phyloP scores from a whole-genome alignment of 2,888 invertebrate genomes.

The Netelia melanura region DNA sequence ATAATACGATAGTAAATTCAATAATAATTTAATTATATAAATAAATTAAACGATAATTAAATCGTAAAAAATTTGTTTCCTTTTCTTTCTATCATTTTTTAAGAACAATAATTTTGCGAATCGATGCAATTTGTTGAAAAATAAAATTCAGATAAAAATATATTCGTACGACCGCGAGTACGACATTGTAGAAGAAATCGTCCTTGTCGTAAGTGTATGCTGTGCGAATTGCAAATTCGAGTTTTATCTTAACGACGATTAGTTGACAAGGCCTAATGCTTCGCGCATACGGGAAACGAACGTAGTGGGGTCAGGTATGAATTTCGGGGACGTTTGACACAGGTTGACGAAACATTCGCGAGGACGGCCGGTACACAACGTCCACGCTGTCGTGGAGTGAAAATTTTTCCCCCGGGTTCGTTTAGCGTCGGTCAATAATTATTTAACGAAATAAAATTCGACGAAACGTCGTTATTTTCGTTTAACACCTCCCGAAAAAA shows the following conservation, averaged over 20 bases:
- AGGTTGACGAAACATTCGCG: too few species aligned
- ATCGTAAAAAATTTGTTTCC: not conserved
- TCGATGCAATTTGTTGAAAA: not conserved
- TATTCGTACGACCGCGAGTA: not conserved
- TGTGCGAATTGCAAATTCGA: conserved; percentile 45
- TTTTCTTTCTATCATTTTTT: not conserved
- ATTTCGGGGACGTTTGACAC: conserved; percentile 28
- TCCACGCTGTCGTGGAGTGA: too few species aligned
- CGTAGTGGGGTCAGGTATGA: conserved; percentile 20
- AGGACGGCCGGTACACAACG: too few species aligned
- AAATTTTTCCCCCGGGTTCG: too few species aligned
- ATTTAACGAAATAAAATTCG: too few species aligned
- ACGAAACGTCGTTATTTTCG: too few species aligned
- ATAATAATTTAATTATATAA: too few species aligned
- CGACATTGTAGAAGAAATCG: not conserved
- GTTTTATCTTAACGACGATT: conserved; percentile 56
- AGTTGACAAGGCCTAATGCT: conserved; percentile 26
- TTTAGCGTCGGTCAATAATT: too few species aligned
- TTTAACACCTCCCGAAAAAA: too few species aligned
- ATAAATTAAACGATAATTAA: too few species aligned
- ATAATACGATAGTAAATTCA: too few species aligned
- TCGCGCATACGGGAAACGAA: not conserved
- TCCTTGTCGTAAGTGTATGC: not conserved
- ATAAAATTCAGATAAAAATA: not conserved
- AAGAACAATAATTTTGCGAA: not conserved